Evolutionary conservation across 2,113 vertebrate species (phyloP).

Genomic region (Micronisus gabar): DNA sequence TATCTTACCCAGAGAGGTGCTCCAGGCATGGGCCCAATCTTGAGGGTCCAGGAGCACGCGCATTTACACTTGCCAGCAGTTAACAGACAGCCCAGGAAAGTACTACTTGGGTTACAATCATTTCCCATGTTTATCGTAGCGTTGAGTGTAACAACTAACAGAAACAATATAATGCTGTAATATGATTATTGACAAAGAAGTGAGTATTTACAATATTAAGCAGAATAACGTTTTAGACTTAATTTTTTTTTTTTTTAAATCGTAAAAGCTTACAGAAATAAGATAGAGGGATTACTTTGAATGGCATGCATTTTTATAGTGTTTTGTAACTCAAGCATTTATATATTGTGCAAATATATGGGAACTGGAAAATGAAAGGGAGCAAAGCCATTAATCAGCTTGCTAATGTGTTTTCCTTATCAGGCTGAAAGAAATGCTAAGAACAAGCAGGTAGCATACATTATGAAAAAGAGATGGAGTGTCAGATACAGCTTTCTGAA

Average conservation of each 20-base stretch:
- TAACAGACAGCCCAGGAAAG: not conserved
- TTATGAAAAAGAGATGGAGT: not conserved
- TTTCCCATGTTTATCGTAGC: not conserved
- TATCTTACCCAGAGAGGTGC: not conserved
- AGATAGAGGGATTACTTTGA: not conserved
- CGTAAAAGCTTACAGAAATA: not conserved
- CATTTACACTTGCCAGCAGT: not conserved
- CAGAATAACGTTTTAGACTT: not conserved
- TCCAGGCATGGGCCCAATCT: not conserved
- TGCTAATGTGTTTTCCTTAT: constrained; percentile 31
- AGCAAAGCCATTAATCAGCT: constrained; percentile 15
- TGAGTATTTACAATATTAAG: not conserved
- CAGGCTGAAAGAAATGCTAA: not conserved
- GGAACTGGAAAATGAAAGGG: not conserved
- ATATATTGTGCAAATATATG: not conserved
- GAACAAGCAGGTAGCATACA: constrained; percentile 1
- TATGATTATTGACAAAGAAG: not conserved
- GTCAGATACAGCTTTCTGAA: not conserved
- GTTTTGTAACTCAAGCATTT: not conserved
- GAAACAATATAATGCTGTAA: not conserved
- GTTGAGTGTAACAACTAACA: not conserved
- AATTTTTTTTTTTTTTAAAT: not conserved
- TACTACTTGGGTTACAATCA: not conserved
- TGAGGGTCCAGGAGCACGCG: not conserved
- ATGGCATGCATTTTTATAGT: not conserved